Evolutionary conservation across 2,888 invertebrate genomes (phyloP), one percentile per base, ranked within the genome.

Genomic region (Drosophila nr. medialis): DNA sequence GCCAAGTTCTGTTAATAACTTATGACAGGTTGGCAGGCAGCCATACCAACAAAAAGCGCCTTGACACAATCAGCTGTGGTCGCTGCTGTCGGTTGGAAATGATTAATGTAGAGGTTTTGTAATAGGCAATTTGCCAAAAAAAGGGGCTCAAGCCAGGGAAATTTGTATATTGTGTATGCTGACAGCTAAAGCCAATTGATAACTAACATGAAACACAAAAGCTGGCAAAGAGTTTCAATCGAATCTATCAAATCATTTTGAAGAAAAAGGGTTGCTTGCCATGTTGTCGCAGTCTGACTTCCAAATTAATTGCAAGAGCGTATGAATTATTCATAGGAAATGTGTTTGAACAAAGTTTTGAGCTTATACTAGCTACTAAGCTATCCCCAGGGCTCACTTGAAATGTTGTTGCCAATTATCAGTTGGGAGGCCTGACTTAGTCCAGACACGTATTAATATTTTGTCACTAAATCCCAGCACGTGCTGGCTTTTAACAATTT

Each of bases 1-100:
- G 72, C 81, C 78, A 75, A 64, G 72, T 74, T 81, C 84, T 75
- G 78, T 86, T 86, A 86, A 86, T 89, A 86, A 89, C 81, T 89
- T 85, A 86, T 83, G 89, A 79, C 84, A 83, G 89, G 77, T 69
- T 64, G 64, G 56, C 51, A 55, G 61, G 56, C 53, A 51, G 51
- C 15, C 50, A 4, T 8, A 29, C 34, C 45, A 27, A 40, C 53
- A 67, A 63, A 62, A 65, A 48, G 45, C 42, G 38, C 58, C 66
- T 77, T 73, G 73, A 53, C 64, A 68, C 32, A 63, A 53, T 66
- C 62, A 74, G 64, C 32, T 53, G 77, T 45, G 60, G 72, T 68
- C 11, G 62, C 64, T 38, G 59, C 64, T 74, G 64, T 67, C 70
- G 67, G 64, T 40, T 63, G 71, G 56, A 72, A 76, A 89, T 89